Conservation (phyloP, 2,797 vertebrate genomes). For the Gouania willdenowi region DNA sequence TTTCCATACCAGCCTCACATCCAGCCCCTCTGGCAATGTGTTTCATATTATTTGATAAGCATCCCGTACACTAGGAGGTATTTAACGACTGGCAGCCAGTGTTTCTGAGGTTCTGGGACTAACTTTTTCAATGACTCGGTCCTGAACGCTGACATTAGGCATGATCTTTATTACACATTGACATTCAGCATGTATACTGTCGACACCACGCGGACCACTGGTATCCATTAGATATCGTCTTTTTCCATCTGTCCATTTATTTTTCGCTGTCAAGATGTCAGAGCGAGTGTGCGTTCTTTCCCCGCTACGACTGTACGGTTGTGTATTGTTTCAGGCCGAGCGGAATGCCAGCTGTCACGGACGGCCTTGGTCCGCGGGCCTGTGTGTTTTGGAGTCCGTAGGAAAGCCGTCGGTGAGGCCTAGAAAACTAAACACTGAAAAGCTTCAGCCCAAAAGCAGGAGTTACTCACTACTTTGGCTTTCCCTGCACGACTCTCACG, state of each 20-base stretch:
- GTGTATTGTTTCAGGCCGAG: constrained; percentile 67
- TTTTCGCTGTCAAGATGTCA: constrained; percentile 62
- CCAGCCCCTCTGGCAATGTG: constrained; percentile 76
- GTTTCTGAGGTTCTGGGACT: constrained; percentile 70
- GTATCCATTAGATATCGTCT: constrained; percentile 62
- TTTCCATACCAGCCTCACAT: constrained; percentile 56
- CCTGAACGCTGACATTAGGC: constrained; percentile 16
- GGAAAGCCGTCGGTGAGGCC: constrained; percentile 53
- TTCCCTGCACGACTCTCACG: too few species aligned
- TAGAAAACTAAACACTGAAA: constrained; percentile 46
- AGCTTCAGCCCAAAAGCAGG: constrained; percentile 33
- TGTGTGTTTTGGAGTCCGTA: constrained; percentile 24
- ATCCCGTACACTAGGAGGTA: constrained; percentile 81
- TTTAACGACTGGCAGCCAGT: constrained; percentile 74
- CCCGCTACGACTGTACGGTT: constrained; percentile 42
- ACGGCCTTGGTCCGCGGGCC: constrained; percentile 49
- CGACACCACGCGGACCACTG: constrained; percentile 52
- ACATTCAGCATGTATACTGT: constrained; percentile 19
- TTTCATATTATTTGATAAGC: constrained; percentile 87
- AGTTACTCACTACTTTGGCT: not conserved
- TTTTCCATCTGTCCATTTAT: constrained; percentile 63
- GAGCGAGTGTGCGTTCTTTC: constrained; percentile 44
- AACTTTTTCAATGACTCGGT: constrained; percentile 47
- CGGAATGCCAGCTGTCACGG: constrained; percentile 64
- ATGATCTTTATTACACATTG: constrained; percentile 49